Evolutionary conservation across 2,113 vertebrate species (phyloP).

Genomic region (Thalassarche chlororhynchos): DNA sequence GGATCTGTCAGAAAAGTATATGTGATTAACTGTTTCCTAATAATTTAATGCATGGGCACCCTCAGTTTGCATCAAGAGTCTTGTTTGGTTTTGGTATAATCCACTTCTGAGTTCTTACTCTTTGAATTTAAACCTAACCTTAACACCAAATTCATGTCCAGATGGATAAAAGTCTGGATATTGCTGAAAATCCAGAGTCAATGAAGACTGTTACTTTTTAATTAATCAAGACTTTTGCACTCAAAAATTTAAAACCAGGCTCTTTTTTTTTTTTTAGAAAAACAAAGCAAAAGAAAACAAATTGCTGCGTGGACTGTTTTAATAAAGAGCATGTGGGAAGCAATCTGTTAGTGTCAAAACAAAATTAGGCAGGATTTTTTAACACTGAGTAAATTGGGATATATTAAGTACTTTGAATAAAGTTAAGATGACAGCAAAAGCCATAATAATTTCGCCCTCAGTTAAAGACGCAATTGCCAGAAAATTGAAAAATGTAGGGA

Average conservation of each 20-base stretch:
- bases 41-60: neutral
- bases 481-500: slow-evolving; percentile 32
- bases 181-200: neutral
- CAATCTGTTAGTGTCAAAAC: slow-evolving; percentile 13
- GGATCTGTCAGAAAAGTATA: neutral
- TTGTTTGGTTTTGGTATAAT: neutral
- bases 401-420: slow-evolving; percentile 19
- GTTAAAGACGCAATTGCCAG: slow-evolving; percentile 56
- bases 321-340: neutral
- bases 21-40: neutral
- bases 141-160: neutral
- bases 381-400: neutral
- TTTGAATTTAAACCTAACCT: neutral
- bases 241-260: neutral
- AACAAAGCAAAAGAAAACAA: neutral
- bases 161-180: neutral
- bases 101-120: neutral
- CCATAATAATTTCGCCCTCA: slow-evolving; percentile 32
- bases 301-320: neutral
- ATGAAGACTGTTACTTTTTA: neutral
- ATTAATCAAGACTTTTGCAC: neutral
- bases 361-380: slow-evolving; percentile 14
- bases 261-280: neutral
- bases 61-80: neutral
- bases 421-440: slow-evolving; percentile 41